phyloP scores from a whole-genome alignment of 2,113 vertebrate species.

The Oenanthe oenanthe region DNA sequence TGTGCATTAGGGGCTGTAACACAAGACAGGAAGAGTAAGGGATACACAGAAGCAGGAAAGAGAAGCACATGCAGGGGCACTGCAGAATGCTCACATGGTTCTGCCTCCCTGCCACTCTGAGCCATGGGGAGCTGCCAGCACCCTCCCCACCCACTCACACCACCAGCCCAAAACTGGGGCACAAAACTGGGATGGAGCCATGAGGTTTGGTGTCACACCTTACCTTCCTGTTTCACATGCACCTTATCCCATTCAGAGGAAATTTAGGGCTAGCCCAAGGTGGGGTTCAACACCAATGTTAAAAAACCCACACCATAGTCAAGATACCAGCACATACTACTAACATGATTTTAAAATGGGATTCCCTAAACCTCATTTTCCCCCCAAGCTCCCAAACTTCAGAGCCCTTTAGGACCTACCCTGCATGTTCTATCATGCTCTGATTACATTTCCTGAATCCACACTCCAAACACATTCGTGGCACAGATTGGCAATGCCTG shows the following conservation, averaged over 20 bases:
- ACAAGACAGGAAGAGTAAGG: conserved; percentile 6
- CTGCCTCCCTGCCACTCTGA: accelerated
- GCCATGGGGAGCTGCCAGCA: accelerated
- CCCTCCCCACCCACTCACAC: accelerated
- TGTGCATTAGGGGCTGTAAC: conserved; percentile 47
- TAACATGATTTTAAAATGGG: not conserved
- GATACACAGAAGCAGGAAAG: not conserved
- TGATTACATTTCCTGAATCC: not conserved
- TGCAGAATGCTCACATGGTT: accelerated
- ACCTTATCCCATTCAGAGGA: not conserved
- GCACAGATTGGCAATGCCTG: not conserved
- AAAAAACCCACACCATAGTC: not conserved
- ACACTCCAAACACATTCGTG: not conserved
- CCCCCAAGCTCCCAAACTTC: not conserved
- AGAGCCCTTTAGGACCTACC: not conserved
- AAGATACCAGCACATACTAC: not conserved
- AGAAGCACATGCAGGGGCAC: accelerated
- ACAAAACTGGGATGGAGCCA: not conserved
- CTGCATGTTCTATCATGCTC: not conserved
- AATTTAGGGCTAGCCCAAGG: not conserved
- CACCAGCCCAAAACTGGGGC: accelerated
- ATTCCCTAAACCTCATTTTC: not conserved
- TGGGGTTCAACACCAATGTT: not conserved
- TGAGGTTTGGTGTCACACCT: not conserved
- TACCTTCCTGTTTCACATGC: not conserved